These are phyloP conservation scores for Ascaphus truei DNA, from an alignment of 2,113 vertebrate species.

Conservation along the genomic window DNA sequence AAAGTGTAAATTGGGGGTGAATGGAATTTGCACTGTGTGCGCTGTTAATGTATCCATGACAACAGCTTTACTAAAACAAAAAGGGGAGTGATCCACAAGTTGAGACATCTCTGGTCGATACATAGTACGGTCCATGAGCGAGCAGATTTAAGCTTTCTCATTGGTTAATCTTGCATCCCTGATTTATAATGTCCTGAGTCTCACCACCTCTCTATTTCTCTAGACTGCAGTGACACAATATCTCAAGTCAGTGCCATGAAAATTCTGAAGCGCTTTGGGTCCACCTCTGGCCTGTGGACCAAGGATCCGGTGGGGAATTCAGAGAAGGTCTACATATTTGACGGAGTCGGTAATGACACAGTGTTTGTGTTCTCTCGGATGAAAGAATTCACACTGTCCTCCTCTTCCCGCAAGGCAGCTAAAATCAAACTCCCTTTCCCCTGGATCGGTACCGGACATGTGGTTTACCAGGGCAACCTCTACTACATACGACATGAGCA, in stretches of 20 bases:
- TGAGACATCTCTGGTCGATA: too few species aligned
- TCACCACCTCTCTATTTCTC: not conserved
- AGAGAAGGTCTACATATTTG: conserved; percentile 85
- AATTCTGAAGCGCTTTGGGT: conserved; percentile 85
- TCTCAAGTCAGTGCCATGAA: conserved; percentile 88
- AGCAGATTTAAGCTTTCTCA: too few species aligned
- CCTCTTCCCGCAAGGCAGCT: conserved; percentile 61
- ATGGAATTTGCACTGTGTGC: too few species aligned
- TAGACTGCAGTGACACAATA: conserved; percentile 88
- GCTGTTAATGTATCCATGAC: too few species aligned
- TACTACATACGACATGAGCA: conserved; percentile 74
- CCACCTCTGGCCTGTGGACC: conserved; percentile 83
- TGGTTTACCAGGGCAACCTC: conserved; percentile 78
- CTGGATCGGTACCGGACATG: conserved; percentile 79
- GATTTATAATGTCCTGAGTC: too few species aligned
- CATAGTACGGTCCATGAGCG: too few species aligned
- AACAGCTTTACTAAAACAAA: too few species aligned
- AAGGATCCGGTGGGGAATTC: conserved; percentile 72
- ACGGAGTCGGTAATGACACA: conserved; percentile 74
- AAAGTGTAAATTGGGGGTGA: too few species aligned
- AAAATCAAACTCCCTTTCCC: conserved; percentile 76
- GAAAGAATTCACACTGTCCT: conserved; percentile 74
- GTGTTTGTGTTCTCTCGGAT: conserved; percentile 78
- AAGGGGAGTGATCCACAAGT: too few species aligned
- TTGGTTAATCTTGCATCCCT: too few species aligned